These are phyloP conservation scores for Antennarius maculatus DNA, from an alignment of 2,797 vertebrate genomes.

Conservation along the genomic window DNA sequence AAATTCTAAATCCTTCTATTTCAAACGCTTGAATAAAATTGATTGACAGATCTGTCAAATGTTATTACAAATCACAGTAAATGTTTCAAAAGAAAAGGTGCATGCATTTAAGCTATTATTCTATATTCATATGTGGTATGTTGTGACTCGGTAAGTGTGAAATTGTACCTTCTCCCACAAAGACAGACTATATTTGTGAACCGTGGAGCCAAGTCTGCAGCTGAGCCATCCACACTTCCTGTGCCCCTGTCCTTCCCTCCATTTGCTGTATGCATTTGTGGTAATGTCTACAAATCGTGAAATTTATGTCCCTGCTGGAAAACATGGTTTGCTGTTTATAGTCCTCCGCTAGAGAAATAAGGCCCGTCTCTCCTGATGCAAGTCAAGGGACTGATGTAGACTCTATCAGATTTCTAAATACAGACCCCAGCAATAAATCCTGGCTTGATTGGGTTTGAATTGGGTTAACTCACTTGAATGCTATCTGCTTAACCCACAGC, in stretches of 20 bases:
- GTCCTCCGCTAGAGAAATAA: constrained; percentile 78
- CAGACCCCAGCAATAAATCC: constrained; percentile 87
- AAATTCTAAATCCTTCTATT: constrained; percentile 43
- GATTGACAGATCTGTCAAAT: constrained; percentile 54
- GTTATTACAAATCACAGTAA: constrained; percentile 53
- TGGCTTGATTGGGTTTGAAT: constrained; percentile 84
- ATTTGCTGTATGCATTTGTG: constrained; percentile 78
- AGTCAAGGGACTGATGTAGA: constrained; percentile 85
- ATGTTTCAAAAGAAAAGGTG: constrained; percentile 45
- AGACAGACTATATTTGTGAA: constrained; percentile 74
- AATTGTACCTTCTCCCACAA: constrained; percentile 63
- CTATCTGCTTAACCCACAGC: constrained; percentile 89
- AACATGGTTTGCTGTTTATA: constrained; percentile 85
- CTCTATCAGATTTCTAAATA: constrained; percentile 88
- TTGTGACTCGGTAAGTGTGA: constrained; percentile 56
- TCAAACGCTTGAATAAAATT: constrained; percentile 41
- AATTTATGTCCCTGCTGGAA: constrained; percentile 85
- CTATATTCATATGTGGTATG: constrained; percentile 47
- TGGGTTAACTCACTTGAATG: constrained; percentile 88
- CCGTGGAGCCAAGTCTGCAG: constrained; percentile 66
- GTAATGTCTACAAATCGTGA: constrained; percentile 84
- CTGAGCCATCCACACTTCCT: constrained; percentile 79
- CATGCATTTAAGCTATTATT: constrained; percentile 59
- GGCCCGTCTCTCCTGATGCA: constrained; percentile 81
- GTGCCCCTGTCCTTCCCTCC: constrained; percentile 64